Evolutionary conservation across 2,113 vertebrate species (phyloP).

Genomic region (Verasper variegatus): DNA sequence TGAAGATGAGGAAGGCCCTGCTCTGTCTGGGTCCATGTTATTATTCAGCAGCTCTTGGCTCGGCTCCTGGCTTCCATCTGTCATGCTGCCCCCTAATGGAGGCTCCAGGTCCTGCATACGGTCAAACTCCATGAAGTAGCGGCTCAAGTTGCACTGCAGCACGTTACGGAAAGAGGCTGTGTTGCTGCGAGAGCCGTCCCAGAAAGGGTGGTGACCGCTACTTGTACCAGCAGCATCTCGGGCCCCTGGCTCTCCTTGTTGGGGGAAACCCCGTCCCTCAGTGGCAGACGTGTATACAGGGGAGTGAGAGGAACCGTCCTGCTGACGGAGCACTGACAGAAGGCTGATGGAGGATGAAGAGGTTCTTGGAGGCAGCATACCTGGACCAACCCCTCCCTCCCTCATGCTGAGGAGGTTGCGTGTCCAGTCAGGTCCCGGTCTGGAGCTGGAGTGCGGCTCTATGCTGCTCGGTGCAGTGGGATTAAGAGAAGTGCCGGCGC

Average conservation of each 20-base stretch:
- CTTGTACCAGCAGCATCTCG: constrained; percentile 79
- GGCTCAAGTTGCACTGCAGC: constrained; percentile 96
- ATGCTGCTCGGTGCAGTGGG: constrained; percentile 82
- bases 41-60: constrained; percentile 95
- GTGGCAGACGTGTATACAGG: constrained; percentile 97
- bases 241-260: constrained; percentile 76
- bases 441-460: constrained; percentile 76
- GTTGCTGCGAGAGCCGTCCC: constrained; percentile 77
- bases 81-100: constrained; percentile 78
- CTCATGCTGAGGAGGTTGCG: constrained; percentile 88
- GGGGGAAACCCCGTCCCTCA: constrained; percentile 91
- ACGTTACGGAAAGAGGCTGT: constrained; percentile 91
- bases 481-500: constrained; percentile 88
- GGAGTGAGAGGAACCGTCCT: constrained; percentile 91
- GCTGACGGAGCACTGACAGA: constrained; percentile 92
- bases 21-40: constrained; percentile 92
- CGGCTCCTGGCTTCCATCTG: constrained; percentile 85
- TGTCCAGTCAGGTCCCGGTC: constrained; percentile 86
- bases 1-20: constrained; percentile 87
- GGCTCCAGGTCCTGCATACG: constrained; percentile 95
- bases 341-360: constrained; percentile 95
- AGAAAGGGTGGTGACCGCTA: constrained; percentile 86
- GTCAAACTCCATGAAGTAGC: constrained; percentile 98
- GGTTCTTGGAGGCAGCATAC: constrained; percentile 93
- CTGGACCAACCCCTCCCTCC: constrained; percentile 71